Conservation (phyloP, 1,140 invertebrate genomes). For the Drosophila bocki region DNA sequence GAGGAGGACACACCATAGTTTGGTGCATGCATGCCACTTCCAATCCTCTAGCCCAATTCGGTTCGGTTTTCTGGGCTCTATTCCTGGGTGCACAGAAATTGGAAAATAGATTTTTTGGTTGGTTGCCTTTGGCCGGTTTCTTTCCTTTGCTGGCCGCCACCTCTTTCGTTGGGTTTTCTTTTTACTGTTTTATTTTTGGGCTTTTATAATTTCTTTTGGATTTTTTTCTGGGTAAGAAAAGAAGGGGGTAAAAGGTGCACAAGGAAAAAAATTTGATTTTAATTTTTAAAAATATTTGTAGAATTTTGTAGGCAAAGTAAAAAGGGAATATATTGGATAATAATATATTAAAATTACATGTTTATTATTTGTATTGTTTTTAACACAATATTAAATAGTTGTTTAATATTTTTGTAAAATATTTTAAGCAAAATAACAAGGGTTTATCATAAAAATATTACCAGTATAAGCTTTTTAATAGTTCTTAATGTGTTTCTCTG, state of each 20-base stretch:
- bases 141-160: constrained; percentile 25
- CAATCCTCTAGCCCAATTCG: constrained; percentile 2
- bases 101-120: constrained; percentile 84
- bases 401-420: not conserved
- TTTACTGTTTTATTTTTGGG: not conserved
- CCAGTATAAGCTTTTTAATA: not conserved
- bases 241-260: not conserved
- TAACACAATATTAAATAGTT: no score
- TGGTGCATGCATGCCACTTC: constrained; percentile 52
- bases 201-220: constrained; percentile 8
- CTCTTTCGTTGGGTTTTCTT: constrained; percentile 11
- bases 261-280: not conserved
- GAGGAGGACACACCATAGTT: constrained; percentile 34
- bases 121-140: constrained; percentile 72
- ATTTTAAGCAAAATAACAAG: not conserved
- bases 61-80: constrained; percentile 29
- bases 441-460: not conserved
- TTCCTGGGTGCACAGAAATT: constrained; percentile 72
- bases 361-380: no score
- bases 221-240: constrained; percentile 25
- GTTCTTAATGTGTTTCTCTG: not conserved
- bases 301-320: no score
- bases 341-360: no score
- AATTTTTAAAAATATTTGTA: not conserved
- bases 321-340: no score